Base-by-base conservation (phyloP, 2,888 invertebrate genomes). In the Himalopsyche tibetana region DNA sequence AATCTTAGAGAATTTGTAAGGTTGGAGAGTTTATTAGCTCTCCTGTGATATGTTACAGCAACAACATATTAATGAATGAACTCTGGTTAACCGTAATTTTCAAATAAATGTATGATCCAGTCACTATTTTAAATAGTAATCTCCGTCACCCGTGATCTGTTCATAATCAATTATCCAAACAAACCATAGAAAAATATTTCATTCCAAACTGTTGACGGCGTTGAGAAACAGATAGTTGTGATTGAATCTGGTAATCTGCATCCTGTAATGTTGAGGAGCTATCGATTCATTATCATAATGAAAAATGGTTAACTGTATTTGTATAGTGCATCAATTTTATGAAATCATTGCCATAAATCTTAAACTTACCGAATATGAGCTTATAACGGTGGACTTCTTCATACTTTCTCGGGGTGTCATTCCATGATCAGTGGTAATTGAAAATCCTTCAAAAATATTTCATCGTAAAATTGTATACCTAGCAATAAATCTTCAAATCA, bases 141-240 rank as follows among this genome's bases (percentile, higher is more conserved):
- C 74, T 74, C 74, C 74, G 38, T 74, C 74, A 74, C 74, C 74
- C 12, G 74, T 38, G 74, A 74, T 74, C 74, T 74, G 74, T 74
- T 36, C 74, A 74, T 74, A 74, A 74, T 74, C 74, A 74, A 74
- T 74, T 74, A 74, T 74, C 74, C 74, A 74, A 74, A 36, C 38
- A 74, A 74, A 74, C 74, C 74, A 69, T 69, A 74, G 36, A 74
- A 15, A 74, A 38, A 28, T 69, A 28, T 69, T 28, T 28, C 28
- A 69, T 28, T 36, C 12, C 69, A 11, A 74, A 38, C 38, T 74
- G 5, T 36, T 19, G 15, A 74, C 12, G 19, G 74, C 74, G 38
- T 38, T 74, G 74, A 74, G 38, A 74, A 74, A 74, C 36, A 38
- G 74, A 74, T 74, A 74, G 38, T 74, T 36, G 15, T 15, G 38